Conservation (phyloP, 2,113 vertebrate species). For the Rhinolophus ferrumequinum region DNA sequence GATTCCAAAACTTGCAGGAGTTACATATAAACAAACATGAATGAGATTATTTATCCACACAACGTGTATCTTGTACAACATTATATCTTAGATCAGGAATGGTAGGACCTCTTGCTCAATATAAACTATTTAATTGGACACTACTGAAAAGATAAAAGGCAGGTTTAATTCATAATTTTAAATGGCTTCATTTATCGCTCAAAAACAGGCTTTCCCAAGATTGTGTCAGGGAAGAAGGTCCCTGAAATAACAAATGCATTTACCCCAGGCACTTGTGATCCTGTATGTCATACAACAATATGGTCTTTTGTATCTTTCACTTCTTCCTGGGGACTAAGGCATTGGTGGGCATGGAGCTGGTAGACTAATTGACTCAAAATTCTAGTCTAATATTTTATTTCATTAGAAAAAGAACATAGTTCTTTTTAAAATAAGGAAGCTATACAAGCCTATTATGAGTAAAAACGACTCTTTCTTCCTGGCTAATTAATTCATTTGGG, state of each 20-base stretch:
- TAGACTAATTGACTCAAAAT: background rate
- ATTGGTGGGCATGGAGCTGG: background rate
- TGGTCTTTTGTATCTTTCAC: background rate
- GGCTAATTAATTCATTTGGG: background rate
- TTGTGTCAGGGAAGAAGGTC: background rate
- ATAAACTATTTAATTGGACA: background rate
- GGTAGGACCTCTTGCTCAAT: background rate
- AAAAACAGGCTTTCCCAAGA: background rate
- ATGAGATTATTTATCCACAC: background rate
- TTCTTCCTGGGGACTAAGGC: background rate
- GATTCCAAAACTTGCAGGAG: background rate
- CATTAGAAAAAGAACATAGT: background rate
- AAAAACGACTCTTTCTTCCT: background rate
- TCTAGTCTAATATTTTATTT: background rate
- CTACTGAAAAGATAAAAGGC: conserved; percentile 7
- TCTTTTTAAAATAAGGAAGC: conserved; percentile 4
- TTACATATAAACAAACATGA: background rate
- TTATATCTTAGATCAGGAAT: background rate
- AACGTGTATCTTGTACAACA: background rate
- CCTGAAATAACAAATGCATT: background rate
- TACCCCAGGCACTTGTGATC: background rate
- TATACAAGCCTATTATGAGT: background rate
- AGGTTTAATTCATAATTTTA: conserved; percentile 5
- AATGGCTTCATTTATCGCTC: conserved; percentile 1
- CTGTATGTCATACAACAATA: background rate